Percentiles rank a stretch among this genome's conserved stretches.
Conservation (phyloP, 2,113 vertebrate species). For the Diphyllodes magnificus region DNA sequence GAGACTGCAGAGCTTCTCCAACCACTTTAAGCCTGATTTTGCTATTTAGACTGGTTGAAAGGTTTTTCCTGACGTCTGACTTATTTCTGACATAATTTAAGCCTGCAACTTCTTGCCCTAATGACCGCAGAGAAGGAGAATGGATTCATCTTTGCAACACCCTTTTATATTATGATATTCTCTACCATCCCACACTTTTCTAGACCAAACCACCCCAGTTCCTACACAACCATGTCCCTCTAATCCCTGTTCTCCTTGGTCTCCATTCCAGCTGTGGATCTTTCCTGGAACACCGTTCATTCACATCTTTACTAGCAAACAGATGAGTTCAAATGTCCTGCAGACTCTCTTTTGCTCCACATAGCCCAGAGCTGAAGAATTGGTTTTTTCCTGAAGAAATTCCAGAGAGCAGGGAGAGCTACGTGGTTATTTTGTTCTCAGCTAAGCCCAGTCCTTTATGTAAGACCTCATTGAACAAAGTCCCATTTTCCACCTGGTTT, state of each 20-base stretch:
- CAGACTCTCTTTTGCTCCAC: background rate
- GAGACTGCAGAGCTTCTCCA: background rate
- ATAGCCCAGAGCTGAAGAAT: background rate
- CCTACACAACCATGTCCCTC: too few relatives aligned
- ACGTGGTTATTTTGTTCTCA: background rate
- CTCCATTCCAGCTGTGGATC: background rate
- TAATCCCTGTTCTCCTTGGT: background rate
- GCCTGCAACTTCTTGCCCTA: background rate
- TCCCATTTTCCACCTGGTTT: background rate
- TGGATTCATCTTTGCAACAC: background rate
- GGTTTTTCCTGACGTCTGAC: background rate
- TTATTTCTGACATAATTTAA: background rate
- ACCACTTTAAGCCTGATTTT: background rate
- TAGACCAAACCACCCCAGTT: background rate
- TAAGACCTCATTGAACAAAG: background rate
- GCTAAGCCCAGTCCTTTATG: background rate
- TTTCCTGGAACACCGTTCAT: background rate
- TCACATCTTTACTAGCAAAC: background rate
- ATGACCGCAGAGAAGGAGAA: background rate
- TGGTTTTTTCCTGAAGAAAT: background rate
- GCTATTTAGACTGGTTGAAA: background rate
- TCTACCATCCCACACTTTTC: background rate
- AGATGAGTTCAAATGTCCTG: background rate
- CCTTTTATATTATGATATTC: background rate
- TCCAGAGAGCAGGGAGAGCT: background rate